phyloP scores from a whole-genome alignment of 2,113 vertebrate species.

The Pterocles gutturalis region DNA sequence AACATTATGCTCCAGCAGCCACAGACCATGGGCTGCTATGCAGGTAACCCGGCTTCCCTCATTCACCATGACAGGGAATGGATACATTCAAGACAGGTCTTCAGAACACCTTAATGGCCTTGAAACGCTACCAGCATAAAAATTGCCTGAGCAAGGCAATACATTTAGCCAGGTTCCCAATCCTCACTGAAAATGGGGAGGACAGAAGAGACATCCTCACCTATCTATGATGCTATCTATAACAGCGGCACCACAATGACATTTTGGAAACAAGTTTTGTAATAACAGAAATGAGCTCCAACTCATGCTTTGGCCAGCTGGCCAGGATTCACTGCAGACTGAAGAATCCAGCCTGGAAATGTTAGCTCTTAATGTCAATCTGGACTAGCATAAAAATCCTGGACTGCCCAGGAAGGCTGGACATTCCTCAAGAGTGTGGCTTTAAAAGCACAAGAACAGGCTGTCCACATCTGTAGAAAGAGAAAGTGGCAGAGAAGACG shows the following conservation, averaged over 20 bases:
- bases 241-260: background rate
- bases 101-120: background rate
- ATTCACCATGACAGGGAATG: background rate
- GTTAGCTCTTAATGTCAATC: background rate
- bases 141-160: background rate
- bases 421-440: too few species aligned
- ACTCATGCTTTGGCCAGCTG: background rate
- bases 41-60: background rate
- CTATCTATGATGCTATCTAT: background rate
- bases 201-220: background rate
- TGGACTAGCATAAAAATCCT: background rate
- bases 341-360: background rate
- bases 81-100: background rate
- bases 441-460: too few species aligned
- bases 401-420: too few species aligned
- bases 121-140: background rate
- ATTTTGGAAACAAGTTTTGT: background rate
- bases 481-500: too few species aligned
- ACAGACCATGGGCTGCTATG: background rate
- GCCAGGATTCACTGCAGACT: background rate
- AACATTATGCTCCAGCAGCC: background rate
- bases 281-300: background rate
- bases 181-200: background rate
- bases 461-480: too few species aligned
- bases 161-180: background rate